Evolutionary conservation across 2,797 vertebrate species (phyloP).

Genomic region (Hemitrygon akajei): DNA sequence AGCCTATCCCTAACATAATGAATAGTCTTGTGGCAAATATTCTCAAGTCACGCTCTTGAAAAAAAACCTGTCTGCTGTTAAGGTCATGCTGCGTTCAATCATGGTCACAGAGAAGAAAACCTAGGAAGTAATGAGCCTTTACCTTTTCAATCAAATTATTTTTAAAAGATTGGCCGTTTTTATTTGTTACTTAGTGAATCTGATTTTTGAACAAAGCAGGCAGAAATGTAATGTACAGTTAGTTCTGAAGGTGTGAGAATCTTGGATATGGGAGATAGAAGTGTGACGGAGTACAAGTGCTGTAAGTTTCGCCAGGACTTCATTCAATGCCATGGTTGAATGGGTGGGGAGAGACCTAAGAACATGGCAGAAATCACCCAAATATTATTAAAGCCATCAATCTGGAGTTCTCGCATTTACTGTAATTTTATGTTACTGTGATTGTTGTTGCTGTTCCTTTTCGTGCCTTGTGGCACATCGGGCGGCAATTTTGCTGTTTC

Average conservation of each 20-base stretch:
- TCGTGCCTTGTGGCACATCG: too few relatives aligned
- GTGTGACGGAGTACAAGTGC: neutral
- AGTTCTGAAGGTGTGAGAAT: neutral
- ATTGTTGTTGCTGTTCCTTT: neutral
- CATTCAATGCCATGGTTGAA: neutral
- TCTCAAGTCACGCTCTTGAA: neutral
- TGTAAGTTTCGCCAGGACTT: neutral
- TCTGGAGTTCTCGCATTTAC: neutral
- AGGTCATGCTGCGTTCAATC: neutral
- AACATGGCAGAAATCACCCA: neutral
- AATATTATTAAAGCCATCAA: neutral
- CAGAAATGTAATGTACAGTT: neutral
- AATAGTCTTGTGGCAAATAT: neutral
- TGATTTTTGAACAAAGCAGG: neutral
- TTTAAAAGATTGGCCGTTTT: neutral
- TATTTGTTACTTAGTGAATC: neutral
- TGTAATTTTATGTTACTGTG: neutral
- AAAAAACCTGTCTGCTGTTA: neutral
- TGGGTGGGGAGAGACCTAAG: neutral
- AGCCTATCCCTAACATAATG: neutral
- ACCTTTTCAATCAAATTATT: neutral
- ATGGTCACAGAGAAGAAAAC: neutral
- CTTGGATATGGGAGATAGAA: neutral
- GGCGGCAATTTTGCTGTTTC: too few relatives aligned
- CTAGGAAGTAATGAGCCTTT: neutral